Percentiles rank a stretch among this genome's conserved stretches.
Conservation (phyloP, 2,113 vertebrate species). For the Cephalopterus ornatus region DNA sequence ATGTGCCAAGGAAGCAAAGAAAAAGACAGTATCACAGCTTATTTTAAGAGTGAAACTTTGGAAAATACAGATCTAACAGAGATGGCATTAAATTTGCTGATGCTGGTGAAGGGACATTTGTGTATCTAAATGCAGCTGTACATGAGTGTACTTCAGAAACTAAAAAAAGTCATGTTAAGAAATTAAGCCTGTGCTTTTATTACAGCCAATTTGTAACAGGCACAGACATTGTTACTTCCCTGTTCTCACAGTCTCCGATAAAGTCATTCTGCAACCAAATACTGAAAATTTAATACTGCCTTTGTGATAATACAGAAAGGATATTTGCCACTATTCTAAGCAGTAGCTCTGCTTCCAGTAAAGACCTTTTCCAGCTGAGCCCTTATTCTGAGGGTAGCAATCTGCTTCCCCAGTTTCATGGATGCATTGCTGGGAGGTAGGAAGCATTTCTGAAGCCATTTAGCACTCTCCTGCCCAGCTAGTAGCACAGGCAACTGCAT, state of each 20-base stretch:
- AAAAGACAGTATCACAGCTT: background rate
- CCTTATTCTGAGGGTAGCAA: background rate
- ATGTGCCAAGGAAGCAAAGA: background rate
- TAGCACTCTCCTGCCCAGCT: background rate
- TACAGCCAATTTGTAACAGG: background rate
- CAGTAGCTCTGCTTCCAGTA: background rate
- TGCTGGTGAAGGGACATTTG: fast-evolving
- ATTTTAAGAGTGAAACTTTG: background rate
- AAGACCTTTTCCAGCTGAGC: background rate
- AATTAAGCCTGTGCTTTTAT: background rate
- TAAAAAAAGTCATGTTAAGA: background rate
- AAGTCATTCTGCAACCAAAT: background rate
- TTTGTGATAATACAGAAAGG: background rate
- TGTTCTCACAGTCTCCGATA: background rate
- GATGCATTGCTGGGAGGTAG: background rate
- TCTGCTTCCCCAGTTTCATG: background rate
- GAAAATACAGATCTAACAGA: background rate
- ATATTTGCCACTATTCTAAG: background rate
- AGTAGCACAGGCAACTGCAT: background rate
- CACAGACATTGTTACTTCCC: background rate
- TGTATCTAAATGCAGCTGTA: background rate
- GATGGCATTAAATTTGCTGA: background rate
- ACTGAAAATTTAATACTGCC: background rate
- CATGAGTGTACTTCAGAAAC: background rate
- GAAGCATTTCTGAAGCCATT: background rate